Percentiles rank a stretch among this genome's conserved stretches.
These are phyloP conservation scores for Bursaphelenchus okinawaensis DNA, from an alignment of 2,888 invertebrate genomes.

Conservation along the genomic window DNA sequence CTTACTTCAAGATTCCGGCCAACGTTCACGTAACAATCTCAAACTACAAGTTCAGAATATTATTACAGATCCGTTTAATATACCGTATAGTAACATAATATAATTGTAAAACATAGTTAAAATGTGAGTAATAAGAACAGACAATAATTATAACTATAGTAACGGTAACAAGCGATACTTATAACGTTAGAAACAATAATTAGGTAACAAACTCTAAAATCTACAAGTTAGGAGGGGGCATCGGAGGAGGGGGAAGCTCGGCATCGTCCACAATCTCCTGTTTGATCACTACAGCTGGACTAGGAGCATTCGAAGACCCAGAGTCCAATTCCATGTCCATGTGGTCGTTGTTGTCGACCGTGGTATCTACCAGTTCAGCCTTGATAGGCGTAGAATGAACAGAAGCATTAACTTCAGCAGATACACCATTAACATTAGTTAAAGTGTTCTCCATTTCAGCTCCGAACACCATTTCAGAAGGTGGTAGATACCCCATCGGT, in stretches of 20 bases:
- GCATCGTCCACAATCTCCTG: background rate
- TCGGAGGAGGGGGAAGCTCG: background rate
- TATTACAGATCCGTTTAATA: no score
- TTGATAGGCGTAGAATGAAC: background rate
- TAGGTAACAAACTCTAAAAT: no score
- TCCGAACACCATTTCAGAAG: background rate
- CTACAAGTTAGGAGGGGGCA: no score
- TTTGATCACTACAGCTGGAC: background rate
- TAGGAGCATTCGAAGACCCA: background rate
- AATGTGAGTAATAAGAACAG: no score
- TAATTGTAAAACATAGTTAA: no score
- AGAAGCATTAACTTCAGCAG: background rate
- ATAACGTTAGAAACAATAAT: no score
- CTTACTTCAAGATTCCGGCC: no score
- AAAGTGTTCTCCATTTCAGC: background rate
- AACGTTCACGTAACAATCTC: no score
- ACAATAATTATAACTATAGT: no score
- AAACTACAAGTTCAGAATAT: no score
- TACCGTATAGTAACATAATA: no score
- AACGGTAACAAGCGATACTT: no score
- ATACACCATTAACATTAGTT: background rate
- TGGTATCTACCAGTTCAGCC: background rate
- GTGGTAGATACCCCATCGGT: background rate
- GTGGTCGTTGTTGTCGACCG: background rate
- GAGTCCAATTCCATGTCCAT: constrained; percentile 8